Evolutionary conservation across 2,888 invertebrate species (phyloP).

Genomic region (Boloria euphrosyne): DNA sequence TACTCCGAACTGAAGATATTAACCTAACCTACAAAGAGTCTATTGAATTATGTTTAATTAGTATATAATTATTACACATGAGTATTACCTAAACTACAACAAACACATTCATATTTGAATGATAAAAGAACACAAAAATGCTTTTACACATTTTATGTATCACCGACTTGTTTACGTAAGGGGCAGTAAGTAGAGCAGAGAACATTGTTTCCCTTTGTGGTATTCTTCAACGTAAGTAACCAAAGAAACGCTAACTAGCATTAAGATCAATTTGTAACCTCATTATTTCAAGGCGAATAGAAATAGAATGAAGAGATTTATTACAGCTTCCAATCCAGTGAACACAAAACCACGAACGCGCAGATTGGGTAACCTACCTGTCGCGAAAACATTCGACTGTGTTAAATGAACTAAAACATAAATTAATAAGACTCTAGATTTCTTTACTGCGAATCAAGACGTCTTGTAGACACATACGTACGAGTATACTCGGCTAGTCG

Average conservation of each 20-base stretch:
- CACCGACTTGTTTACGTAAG: slow-evolving; percentile 29
- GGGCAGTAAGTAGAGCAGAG: slow-evolving; percentile 51
- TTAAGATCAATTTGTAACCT: neutral
- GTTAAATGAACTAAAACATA: slow-evolving; percentile 17
- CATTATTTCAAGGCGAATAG: slow-evolving; percentile 12
- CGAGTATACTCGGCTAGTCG: slow-evolving; percentile 11
- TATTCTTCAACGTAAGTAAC: neutral
- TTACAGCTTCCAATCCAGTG: slow-evolving; percentile 23
- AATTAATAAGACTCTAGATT: neutral
- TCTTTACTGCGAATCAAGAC: slow-evolving; percentile 9
- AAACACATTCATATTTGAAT: slow-evolving; percentile 42
- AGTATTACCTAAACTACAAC: slow-evolving; percentile 28
- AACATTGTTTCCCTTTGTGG: slow-evolving; percentile 44
- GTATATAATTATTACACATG: slow-evolving; percentile 26
- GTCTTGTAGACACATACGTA: slow-evolving; percentile 8
- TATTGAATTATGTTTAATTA: neutral
- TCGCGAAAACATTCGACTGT: slow-evolving; percentile 15
- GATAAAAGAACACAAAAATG: slow-evolving; percentile 52
- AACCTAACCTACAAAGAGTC: neutral
- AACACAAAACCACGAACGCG: slow-evolving; percentile 27
- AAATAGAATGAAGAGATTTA: slow-evolving; percentile 19
- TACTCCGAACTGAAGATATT: neutral
- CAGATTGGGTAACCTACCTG: slow-evolving; percentile 30
- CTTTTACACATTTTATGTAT: slow-evolving; percentile 49
- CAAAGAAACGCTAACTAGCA: neutral